A percentile compares a stretch with the other conserved stretches of the same genome.
phyloP scores from a whole-genome alignment of 2,797 vertebrate genomes.

The Sebastes trivittatus region DNA sequence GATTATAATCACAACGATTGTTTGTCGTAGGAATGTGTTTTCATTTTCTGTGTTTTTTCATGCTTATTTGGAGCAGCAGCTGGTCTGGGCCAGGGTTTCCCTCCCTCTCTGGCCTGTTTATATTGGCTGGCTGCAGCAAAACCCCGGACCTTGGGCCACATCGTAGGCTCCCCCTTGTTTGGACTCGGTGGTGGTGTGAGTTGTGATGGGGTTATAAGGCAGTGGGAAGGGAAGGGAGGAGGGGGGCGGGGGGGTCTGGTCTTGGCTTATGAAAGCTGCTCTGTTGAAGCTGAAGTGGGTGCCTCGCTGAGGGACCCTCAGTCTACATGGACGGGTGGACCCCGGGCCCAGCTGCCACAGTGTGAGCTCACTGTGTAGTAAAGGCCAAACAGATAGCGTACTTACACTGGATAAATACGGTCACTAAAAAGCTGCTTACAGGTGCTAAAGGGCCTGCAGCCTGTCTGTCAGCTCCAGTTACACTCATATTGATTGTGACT shows the following conservation, averaged over 20 bases:
- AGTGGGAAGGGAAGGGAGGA: conserved; percentile 18
- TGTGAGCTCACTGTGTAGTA: conserved; percentile 61
- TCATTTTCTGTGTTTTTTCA: conserved; percentile 63
- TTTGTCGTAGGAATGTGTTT: conserved; percentile 64
- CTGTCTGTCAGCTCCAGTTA: conserved; percentile 56
- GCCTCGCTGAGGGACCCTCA: conserved; percentile 72
- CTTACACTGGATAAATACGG: conserved; percentile 59
- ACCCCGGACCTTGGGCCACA: conserved; percentile 59
- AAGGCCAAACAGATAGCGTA: conserved; percentile 58
- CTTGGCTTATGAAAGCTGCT: conserved; percentile 80
- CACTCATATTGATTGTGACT: conserved; percentile 54
- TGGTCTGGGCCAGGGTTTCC: conserved; percentile 73
- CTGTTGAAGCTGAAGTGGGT: conserved; percentile 79
- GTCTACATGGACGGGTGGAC: conserved; percentile 61
- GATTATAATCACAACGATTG: conserved; percentile 66
- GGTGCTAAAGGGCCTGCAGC: conserved; percentile 61
- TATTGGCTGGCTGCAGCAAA: conserved; percentile 68
- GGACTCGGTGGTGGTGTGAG: conserved; percentile 67
- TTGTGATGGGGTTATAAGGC: conserved; percentile 56
- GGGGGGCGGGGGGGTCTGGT: conserved; percentile 13
- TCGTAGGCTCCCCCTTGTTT: conserved; percentile 74
- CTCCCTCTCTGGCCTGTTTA: conserved; percentile 77
- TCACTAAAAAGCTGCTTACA: conserved; percentile 64
- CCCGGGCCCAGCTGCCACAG: conserved; percentile 60
- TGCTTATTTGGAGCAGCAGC: conserved; percentile 78